A percentile compares a stretch with the other conserved stretches of the same genome.
These are phyloP conservation scores for Oncorhynchus masou DNA, from an alignment of 2,113 vertebrate species.

Conservation along the genomic window DNA sequence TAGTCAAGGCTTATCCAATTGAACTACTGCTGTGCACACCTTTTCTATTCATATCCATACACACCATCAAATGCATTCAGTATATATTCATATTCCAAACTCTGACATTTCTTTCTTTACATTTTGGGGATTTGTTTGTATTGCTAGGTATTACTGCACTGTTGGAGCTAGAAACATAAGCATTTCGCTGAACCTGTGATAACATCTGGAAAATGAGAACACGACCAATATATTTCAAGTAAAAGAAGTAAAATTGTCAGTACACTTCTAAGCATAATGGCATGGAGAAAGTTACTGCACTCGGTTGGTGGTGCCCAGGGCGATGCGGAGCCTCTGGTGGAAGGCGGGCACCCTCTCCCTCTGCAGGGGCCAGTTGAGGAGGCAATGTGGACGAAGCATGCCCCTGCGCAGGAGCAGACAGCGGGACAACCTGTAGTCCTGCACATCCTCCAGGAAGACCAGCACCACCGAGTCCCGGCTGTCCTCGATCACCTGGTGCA, in stretches of 20 bases:
- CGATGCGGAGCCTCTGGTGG: constrained; percentile 82
- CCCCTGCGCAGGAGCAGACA: constrained; percentile 86
- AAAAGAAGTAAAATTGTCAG: not conserved
- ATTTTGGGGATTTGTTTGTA: not conserved
- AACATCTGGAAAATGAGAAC: not conserved
- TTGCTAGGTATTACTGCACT: not conserved
- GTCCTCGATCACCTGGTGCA: constrained; percentile 88
- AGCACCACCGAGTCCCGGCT: constrained; percentile 89
- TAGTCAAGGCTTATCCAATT: no score
- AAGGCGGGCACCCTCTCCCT: constrained; percentile 83
- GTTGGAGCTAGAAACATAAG: not conserved
- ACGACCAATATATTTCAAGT: not conserved
- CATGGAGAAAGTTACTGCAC: not conserved
- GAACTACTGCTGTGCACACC: no score
- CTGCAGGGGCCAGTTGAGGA: constrained; percentile 88
- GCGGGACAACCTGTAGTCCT: constrained; percentile 85
- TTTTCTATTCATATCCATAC: no score
- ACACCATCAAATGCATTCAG: no score
- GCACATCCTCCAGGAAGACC: constrained; percentile 88
- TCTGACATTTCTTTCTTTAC: no score
- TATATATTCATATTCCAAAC: no score
- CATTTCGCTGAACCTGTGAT: not conserved
- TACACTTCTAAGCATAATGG: not conserved
- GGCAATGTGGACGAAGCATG: constrained; percentile 85
- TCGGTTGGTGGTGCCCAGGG: constrained; percentile 83